These are phyloP conservation scores for Linnaemya tessellans DNA, from an alignment of 2,888 invertebrate genomes.

Conservation along the genomic window DNA sequence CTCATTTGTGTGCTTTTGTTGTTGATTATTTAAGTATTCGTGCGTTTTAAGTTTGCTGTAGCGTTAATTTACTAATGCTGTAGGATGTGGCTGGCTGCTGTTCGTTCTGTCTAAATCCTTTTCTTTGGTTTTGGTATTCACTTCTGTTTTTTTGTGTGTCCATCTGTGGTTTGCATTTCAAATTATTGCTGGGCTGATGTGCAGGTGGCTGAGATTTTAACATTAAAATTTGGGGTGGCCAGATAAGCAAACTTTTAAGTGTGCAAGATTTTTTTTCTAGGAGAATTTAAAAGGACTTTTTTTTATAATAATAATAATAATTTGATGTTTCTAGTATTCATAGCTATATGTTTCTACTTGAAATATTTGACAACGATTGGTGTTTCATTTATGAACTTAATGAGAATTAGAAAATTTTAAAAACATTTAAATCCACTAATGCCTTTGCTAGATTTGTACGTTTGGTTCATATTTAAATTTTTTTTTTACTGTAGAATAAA, in stretches of 20 bases:
- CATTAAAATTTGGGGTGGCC: constrained; percentile 56
- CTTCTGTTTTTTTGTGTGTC: constrained; percentile 32
- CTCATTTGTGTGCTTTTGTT: constrained; percentile 27
- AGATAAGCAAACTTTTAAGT: background rate
- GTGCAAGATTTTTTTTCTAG: background rate
- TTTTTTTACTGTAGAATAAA: no score
- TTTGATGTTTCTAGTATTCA: no score
- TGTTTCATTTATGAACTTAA: no score
- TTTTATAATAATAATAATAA: no score
- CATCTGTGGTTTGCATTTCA: constrained; percentile 69
- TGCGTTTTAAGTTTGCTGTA: constrained; percentile 31
- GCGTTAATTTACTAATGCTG: constrained; percentile 45
- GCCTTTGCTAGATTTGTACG: no score
- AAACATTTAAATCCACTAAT: no score
- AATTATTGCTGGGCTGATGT: constrained; percentile 49
- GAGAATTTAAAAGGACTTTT: background rate
- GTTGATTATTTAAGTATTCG: constrained; percentile 39
- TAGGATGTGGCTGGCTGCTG: constrained; percentile 65
- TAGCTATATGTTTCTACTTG: no score
- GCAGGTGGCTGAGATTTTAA: constrained; percentile 60
- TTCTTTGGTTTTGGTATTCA: constrained; percentile 19
- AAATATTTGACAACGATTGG: no score
- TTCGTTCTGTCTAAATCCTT: constrained; percentile 33
- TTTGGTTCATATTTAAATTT: no score
- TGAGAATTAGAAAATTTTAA: no score